These are phyloP conservation scores for Eufriesea mexicana DNA, from an alignment of 1,140 invertebrate genomes.

Conservation along the genomic window DNA sequence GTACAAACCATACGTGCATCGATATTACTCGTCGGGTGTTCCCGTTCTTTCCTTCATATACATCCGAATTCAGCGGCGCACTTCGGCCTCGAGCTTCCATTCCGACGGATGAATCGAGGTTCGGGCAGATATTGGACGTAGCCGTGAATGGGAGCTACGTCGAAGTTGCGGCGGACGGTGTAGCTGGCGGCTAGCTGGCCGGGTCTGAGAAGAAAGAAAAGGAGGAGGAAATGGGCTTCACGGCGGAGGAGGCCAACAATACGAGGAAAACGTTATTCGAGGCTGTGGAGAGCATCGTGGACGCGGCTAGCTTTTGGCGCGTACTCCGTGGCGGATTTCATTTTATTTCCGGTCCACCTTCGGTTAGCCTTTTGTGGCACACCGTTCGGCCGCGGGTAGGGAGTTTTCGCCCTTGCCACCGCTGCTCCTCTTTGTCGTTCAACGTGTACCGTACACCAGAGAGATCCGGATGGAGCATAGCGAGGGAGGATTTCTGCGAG, in stretches of 20 bases:
- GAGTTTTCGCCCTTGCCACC: slow-evolving; percentile 48
- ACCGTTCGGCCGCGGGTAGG: slow-evolving; percentile 28
- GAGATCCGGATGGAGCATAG: slow-evolving; percentile 17
- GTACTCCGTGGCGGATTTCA: slow-evolving; percentile 55
- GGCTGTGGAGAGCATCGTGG: slow-evolving; percentile 7
- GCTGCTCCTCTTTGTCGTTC: slow-evolving; percentile 52
- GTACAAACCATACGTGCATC: not conserved
- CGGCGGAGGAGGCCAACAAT: slow-evolving; percentile 43
- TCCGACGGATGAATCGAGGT: slow-evolving; percentile 53
- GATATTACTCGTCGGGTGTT: not conserved
- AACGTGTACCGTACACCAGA: slow-evolving; percentile 50
- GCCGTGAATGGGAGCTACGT: slow-evolving; percentile 56
- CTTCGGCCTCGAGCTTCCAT: slow-evolving; percentile 37
- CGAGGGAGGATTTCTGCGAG: slow-evolving; percentile 26
- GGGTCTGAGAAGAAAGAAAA: slow-evolving; percentile 29
- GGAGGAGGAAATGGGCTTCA: slow-evolving; percentile 29
- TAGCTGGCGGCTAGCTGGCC: not conserved
- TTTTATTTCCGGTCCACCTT: slow-evolving; percentile 67
- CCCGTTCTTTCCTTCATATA: not conserved
- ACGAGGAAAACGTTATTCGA: slow-evolving; percentile 63
- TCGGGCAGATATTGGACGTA: slow-evolving; percentile 45
- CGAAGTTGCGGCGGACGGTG: not conserved
- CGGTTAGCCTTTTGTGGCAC: slow-evolving; percentile 61
- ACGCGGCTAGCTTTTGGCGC: slow-evolving; percentile 60
- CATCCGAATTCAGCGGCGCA: slow-evolving; percentile 43